Conservation (phyloP, 2,113 vertebrate genomes). For the Oceanites oceanicus region DNA sequence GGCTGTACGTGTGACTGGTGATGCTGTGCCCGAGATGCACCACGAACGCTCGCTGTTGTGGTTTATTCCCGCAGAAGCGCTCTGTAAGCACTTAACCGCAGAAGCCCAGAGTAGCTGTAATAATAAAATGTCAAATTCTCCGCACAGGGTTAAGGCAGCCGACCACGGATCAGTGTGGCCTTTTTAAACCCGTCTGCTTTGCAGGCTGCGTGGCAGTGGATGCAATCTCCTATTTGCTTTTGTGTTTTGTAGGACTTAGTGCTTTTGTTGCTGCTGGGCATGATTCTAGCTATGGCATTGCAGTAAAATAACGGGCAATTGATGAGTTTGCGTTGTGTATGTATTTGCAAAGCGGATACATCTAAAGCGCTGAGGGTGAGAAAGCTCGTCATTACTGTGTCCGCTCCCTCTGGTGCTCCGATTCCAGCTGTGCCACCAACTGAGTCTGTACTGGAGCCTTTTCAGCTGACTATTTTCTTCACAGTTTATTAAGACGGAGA, state of each 20-base stretch:
- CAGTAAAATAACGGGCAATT: not conserved
- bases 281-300: not conserved
- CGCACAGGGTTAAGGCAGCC: not conserved
- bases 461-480: not conserved
- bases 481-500: not conserved
- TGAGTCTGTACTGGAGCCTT: not conserved
- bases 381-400: not conserved
- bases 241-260: not conserved
- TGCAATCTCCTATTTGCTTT: not conserved
- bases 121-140: not conserved
- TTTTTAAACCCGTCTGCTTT: not conserved
- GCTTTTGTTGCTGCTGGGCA: not conserved
- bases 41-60: accelerated
- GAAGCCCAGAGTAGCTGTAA: not conserved
- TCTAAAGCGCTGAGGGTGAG: not conserved
- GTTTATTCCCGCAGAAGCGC: not conserved
- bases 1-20: not conserved
- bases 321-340: accelerated
- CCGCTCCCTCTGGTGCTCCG: not conserved
- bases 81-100: not conserved
- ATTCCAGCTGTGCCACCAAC: accelerated
- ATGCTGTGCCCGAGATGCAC: not conserved
- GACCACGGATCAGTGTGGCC: accelerated
- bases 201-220: not conserved
- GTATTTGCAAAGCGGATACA: not conserved